phyloP scores from a whole-genome alignment of 2,797 vertebrate genomes.

The Neosilurus hyrtlii region DNA sequence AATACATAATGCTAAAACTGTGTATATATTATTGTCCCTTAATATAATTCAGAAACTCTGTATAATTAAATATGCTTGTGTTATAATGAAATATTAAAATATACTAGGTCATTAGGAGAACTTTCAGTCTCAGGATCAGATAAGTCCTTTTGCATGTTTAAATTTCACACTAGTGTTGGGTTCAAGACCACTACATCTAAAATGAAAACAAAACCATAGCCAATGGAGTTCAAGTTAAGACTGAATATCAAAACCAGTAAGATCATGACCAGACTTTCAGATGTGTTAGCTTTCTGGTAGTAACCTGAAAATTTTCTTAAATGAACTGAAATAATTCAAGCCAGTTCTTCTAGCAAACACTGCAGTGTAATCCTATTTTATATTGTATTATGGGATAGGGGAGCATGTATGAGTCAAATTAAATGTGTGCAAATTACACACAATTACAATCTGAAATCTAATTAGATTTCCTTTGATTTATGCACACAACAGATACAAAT shows the following conservation, averaged over 20 bases:
- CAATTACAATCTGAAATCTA: no score
- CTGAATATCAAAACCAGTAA: neutral
- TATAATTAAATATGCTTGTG: neutral
- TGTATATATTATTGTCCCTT: neutral
- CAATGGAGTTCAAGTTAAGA: neutral
- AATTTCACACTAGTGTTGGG: conserved; percentile 21
- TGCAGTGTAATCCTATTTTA: neutral
- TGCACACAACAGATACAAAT: neutral
- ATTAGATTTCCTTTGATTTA: neutral
- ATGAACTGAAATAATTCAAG: no score
- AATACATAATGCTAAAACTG: neutral
- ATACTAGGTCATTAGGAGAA: neutral
- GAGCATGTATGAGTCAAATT: neutral
- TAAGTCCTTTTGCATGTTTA: conserved; percentile 44
- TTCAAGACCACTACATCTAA: neutral
- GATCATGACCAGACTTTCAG: no score
- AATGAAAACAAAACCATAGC: neutral
- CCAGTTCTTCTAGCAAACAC: neutral
- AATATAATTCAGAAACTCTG: neutral
- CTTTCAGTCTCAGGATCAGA: neutral
- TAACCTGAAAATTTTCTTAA: no score
- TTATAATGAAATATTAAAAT: neutral
- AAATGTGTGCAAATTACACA: neutral
- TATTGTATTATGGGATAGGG: neutral
- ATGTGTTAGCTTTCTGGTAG: no score